phyloP scores from a whole-genome alignment of 1,140 invertebrate species.

The Calycopis cecrops region DNA sequence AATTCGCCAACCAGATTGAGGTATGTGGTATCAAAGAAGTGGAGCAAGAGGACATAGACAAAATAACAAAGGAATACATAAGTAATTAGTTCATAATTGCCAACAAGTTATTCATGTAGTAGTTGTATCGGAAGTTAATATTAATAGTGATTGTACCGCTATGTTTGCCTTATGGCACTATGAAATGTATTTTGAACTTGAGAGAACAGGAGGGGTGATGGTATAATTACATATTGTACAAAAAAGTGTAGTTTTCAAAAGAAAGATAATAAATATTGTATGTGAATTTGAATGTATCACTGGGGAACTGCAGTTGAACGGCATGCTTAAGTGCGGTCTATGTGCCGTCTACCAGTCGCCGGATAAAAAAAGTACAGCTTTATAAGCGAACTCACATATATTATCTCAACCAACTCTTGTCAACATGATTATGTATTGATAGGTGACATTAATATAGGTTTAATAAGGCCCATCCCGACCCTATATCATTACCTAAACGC shows the following conservation, averaged over 20 bases:
- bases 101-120: background rate
- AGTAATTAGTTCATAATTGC: no score
- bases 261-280: conserved; percentile 1
- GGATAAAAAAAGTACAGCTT: background rate
- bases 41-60: no score
- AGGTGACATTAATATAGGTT: conserved; percentile 14
- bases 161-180: background rate
- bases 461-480: background rate
- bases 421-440: conserved; percentile 4
- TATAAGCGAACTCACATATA: conserved; percentile 13
- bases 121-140: background rate
- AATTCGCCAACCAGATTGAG: no score
- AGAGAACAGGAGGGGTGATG: conserved; percentile 9
- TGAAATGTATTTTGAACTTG: conserved; percentile 16
- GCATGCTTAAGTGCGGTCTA: background rate
- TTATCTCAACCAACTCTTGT: no score
- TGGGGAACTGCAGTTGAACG: background rate
- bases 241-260: conserved; percentile 11
- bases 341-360: no score
- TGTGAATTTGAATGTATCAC: conserved; percentile 3
- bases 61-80: no score
- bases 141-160: background rate
- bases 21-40: no score
- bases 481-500: conserved; percentile 11
- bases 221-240: conserved; percentile 21